Conservation (phyloP, 2,113 vertebrate genomes). For the Bos javanicus region DNA sequence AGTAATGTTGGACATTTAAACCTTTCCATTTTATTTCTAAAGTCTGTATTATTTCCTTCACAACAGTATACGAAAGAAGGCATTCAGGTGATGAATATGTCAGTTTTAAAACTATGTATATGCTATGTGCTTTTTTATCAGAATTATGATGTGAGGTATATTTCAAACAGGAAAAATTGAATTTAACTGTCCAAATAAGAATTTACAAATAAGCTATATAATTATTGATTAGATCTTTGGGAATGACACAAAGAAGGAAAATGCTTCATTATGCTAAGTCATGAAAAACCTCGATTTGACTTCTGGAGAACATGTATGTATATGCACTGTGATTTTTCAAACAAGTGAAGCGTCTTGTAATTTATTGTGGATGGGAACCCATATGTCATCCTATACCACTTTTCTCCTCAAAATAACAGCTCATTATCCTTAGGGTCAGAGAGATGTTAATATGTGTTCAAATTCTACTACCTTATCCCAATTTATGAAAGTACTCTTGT, state of each 20-base stretch:
- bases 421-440: not conserved
- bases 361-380: not conserved
- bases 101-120: not conserved
- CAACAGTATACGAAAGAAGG: not conserved
- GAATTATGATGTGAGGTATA: not conserved
- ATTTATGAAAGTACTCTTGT: not conserved
- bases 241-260: not conserved
- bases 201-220: not conserved
- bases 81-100: not conserved
- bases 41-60: not conserved
- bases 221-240: not conserved
- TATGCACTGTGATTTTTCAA: not conserved
- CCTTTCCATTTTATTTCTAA: not conserved
- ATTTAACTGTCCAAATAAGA: not conserved
- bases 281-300: not conserved
- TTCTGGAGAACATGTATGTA: not conserved
- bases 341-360: not conserved
- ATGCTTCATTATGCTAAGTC: not conserved
- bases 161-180: not conserved
- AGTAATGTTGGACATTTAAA: not conserved
- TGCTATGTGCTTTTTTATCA: not conserved
- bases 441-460: not conserved
- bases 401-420: not conserved
- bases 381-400: not conserved
- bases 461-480: accelerated